Conservation (phyloP, 1,140 invertebrate genomes). For the Anastrepha obliqua region DNA sequence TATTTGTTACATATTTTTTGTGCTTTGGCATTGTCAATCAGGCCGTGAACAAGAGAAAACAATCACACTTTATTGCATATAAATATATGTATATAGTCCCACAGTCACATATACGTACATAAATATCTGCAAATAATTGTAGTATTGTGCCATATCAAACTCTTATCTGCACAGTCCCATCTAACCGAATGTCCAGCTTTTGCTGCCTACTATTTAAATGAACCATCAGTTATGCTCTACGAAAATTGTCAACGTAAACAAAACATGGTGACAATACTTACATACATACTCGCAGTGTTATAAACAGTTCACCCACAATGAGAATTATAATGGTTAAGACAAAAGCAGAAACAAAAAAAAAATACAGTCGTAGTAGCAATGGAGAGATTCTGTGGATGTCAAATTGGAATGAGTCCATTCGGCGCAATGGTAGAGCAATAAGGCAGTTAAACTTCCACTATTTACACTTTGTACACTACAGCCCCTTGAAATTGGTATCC, state of each 20-base stretch:
- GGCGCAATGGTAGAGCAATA: neutral
- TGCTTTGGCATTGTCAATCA: conserved; percentile 18
- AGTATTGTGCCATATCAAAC: neutral
- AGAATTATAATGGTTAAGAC: neutral
- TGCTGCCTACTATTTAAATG: neutral
- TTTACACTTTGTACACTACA: neutral
- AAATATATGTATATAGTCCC: neutral
- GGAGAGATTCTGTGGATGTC: neutral
- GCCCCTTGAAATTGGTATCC: neutral
- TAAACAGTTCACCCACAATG: neutral
- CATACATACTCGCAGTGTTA: neutral
- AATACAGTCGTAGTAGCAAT: neutral
- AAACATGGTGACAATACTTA: neutral
- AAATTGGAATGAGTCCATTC: neutral
- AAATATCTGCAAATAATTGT: neutral
- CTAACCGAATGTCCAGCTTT: neutral
- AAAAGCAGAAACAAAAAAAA: neutral
- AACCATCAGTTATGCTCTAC: neutral
- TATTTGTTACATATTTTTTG: neutral
- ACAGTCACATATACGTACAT: neutral
- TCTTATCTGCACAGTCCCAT: neutral
- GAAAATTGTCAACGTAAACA: neutral
- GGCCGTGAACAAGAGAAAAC: neutral
- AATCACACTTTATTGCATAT: neutral
- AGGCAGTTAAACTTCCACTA: neutral